A percentile compares a stretch with the other conserved stretches of the same genome.
Conservation (phyloP, 1,140 invertebrate species). For the Drosophila yakuba region DNA sequence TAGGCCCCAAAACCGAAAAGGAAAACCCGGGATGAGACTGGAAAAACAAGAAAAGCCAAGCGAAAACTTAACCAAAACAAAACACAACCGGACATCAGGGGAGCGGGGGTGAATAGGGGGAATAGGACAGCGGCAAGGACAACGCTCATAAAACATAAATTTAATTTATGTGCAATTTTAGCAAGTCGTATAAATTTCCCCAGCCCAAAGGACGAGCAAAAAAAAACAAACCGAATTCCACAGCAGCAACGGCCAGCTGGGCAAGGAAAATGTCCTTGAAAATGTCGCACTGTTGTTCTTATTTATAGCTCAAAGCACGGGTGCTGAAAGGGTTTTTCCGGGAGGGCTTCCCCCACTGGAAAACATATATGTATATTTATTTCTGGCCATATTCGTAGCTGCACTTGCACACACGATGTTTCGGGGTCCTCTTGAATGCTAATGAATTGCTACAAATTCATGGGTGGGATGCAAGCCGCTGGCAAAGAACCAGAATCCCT, state of each 20-base stretch:
- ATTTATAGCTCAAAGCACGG: slow-evolving; percentile 65
- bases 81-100: slow-evolving; percentile 33
- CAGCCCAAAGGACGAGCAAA: slow-evolving; percentile 32
- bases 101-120: slow-evolving; percentile 7
- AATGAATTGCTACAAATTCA: slow-evolving; percentile 79
- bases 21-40: slow-evolving; percentile 1
- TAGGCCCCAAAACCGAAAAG: slow-evolving; percentile 9
- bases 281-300: slow-evolving; percentile 66
- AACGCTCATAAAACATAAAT: slow-evolving; percentile 82
- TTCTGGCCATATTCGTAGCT: slow-evolving; percentile 48
- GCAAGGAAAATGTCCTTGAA: slow-evolving; percentile 75
- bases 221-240: slow-evolving; percentile 49
- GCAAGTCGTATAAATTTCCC: slow-evolving; percentile 81
- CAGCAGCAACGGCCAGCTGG: slow-evolving; percentile 63
- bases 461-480: slow-evolving; percentile 19
- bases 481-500: slow-evolving; percentile 16
- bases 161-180: slow-evolving; percentile 84
- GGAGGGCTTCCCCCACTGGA: not conserved
- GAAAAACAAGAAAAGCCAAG: slow-evolving; percentile 11
- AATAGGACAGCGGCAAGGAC: slow-evolving; percentile 66
- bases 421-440: slow-evolving; percentile 62
- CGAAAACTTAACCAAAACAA: slow-evolving; percentile 37
- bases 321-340: slow-evolving; percentile 59
- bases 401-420: slow-evolving; percentile 53
- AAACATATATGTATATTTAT: slow-evolving; percentile 48